Base-by-base conservation (phyloP, 2,888 invertebrate genomes). In the Panzeria rudis region DNA sequence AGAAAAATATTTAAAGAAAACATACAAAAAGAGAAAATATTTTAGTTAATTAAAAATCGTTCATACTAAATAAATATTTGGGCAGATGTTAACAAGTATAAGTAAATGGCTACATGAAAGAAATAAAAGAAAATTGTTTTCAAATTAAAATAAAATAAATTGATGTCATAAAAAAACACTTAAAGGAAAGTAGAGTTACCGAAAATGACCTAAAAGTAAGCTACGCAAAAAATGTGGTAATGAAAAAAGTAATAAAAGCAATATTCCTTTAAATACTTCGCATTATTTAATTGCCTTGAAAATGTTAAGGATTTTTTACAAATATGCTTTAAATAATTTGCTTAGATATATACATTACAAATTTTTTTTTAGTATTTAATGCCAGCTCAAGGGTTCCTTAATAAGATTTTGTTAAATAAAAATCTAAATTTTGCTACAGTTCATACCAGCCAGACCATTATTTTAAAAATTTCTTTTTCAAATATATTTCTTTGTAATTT, bases 41-140 rank as follows among this genome's bases (percentile, higher is more conserved):
- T 86, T 80, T 73, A 83, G 86, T 86, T 86, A 80, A 85, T 85
- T 83, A 80, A 86, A 86, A 86, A 72, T 68, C 47, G 61, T 86
- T 83, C 75, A 77, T 76, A 86, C 76, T 68, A 72, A 76, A 73
- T 83, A 83, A 83, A 86, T 83, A 86, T 86, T 83, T 80, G 61
- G 56, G 73, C 83, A 86, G 86, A 71, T 86, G 86, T 80, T 80
- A 76, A 73, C 64, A 47, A 69, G 69, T 25, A 59, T 8, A 50
- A 75, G 71, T 50, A 80, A 73, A 72, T 61, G 61, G 1, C n/a
- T 47, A 61, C 35, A 44, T 8, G 47, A 77, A 11, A 47, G 59
- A 44, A 78, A 35, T 29, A 29, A 29, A 32, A 35, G 15, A 23
- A 62, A 76, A 59, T 66, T 59, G 13, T 64, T 80, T 50, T 80